Conservation (phyloP, 2,888 invertebrate species). For the Cylindroiulus punctatus region DNA sequence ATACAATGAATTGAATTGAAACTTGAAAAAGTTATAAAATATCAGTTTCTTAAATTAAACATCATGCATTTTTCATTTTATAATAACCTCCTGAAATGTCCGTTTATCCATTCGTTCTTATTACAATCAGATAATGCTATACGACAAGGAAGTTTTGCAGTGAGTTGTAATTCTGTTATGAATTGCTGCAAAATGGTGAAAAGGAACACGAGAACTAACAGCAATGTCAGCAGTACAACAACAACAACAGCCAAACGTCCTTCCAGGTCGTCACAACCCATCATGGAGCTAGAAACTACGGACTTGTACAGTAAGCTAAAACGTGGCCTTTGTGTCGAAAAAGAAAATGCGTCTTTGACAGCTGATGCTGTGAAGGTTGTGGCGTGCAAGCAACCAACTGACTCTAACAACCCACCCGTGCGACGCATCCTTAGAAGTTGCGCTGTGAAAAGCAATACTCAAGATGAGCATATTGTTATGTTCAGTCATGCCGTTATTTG, state of each 20-base stretch:
- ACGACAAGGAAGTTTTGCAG: too few relatives aligned
- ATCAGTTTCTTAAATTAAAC: too few relatives aligned
- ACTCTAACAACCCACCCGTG: not conserved
- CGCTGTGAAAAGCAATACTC: not conserved
- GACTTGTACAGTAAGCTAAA: not conserved
- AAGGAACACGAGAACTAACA: not conserved
- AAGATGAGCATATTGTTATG: not conserved
- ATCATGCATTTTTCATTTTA: too few relatives aligned
- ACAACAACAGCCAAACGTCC: not conserved
- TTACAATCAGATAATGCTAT: not conserved
- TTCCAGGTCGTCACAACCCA: not conserved
- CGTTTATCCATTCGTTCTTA: not conserved
- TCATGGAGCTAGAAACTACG: not conserved
- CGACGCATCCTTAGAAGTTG: not conserved
- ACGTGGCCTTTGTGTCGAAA: not conserved
- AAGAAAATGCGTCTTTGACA: not conserved
- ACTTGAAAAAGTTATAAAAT: too few relatives aligned
- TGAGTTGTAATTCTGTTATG: not conserved
- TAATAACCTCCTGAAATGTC: too few relatives aligned
- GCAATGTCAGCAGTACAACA: not conserved
- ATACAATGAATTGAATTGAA: too few relatives aligned
- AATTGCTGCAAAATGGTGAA: not conserved
- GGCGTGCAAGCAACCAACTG: not conserved
- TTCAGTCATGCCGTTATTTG: not conserved
- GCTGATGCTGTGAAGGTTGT: too few relatives aligned